Evolutionary conservation across 23 tunicate species (phyloP).

Genomic region (Halocynthia aurantium): DNA sequence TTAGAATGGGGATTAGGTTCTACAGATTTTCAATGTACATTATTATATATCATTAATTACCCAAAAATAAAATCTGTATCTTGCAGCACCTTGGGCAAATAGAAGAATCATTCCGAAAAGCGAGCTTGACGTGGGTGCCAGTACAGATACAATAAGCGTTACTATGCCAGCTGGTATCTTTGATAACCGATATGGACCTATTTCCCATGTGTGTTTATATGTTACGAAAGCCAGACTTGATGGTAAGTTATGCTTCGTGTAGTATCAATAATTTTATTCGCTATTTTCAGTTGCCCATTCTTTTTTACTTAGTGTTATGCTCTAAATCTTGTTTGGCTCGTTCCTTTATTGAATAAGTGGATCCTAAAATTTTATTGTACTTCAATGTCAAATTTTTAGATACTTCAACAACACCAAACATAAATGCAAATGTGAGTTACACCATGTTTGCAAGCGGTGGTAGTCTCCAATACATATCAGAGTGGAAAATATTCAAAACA

Average conservation of each 20-base stretch:
- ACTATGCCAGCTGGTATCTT: conserved; percentile 30
- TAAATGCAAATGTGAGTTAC: conserved; percentile 23
- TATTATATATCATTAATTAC: too few relatives aligned
- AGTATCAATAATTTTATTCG: neutral
- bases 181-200: conserved; percentile 45
- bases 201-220: conserved; percentile 19
- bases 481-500: conserved; percentile 3
- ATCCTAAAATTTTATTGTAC: too few relatives aligned
- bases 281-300: too few relatives aligned
- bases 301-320: neutral
- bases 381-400: neutral
- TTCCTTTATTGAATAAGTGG: too few relatives aligned
- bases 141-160: conserved; percentile 13
- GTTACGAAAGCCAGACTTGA: conserved; percentile 3
- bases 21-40: too few relatives aligned
- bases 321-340: neutral
- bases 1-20: too few relatives aligned
- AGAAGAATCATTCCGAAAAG: too few relatives aligned
- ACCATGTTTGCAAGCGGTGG: conserved; percentile 2
- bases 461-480: conserved; percentile 41
- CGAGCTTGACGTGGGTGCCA: too few relatives aligned
- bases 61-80: too few relatives aligned
- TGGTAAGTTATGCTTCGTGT: neutral
- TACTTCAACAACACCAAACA: conserved; percentile 11
- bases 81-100: too few relatives aligned